Conservation (phyloP, 2,113 vertebrate genomes). For the Rhinolophus ferrumequinum region DNA sequence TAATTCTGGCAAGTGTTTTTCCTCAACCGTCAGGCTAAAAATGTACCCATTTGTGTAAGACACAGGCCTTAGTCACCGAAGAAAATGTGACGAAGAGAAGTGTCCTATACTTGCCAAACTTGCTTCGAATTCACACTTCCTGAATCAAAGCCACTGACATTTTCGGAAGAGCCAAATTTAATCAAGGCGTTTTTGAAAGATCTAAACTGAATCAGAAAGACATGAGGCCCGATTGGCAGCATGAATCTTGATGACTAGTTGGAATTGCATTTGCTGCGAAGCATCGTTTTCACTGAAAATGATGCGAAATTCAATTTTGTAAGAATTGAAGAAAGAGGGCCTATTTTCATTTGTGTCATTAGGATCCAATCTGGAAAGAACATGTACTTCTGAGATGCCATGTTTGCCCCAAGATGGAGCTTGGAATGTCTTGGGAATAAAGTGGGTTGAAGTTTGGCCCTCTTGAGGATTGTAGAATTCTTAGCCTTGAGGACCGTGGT, state of each 20-base stretch:
- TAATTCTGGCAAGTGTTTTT: neutral
- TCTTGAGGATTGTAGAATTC: neutral
- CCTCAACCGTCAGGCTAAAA: slow-evolving; percentile 57
- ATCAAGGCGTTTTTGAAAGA: slow-evolving; percentile 48
- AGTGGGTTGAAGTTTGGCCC: neutral
- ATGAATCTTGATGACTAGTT: neutral
- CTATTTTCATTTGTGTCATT: neutral
- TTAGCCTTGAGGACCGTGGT: neutral
- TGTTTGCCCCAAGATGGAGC: neutral
- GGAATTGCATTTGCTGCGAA: neutral
- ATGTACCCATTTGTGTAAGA: neutral
- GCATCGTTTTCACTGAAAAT: neutral
- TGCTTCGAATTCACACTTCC: slow-evolving; percentile 47
- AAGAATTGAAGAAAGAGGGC: neutral
- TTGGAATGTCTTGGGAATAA: neutral
- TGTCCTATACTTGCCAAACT: slow-evolving; percentile 31
- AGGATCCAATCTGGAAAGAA: neutral
- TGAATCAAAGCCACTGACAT: slow-evolving; percentile 62
- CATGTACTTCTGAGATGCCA: neutral
- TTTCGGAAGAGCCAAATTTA: slow-evolving; percentile 75
- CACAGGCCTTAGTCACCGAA: slow-evolving; percentile 53
- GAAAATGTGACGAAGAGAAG: neutral
- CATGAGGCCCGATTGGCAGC: neutral
- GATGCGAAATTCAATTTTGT: neutral
- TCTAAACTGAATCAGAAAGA: slow-evolving; percentile 39